Evolutionary conservation across 2,113 vertebrate genomes (phyloP).

Genomic region (Anolis carolinensis): DNA sequence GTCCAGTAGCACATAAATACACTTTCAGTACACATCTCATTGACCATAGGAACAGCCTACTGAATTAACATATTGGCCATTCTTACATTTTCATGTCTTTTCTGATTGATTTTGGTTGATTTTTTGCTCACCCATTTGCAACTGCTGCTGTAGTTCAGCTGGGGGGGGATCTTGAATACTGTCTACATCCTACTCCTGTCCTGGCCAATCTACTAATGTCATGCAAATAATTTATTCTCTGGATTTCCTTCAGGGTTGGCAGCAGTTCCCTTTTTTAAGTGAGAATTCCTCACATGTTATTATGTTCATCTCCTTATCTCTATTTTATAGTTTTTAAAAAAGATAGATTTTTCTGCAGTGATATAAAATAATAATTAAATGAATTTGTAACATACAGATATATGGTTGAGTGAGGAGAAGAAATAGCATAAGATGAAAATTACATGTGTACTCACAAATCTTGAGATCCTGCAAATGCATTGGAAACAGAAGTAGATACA

Average conservation of each 20-base stretch:
- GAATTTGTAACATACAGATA: neutral
- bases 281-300: fast-evolving
- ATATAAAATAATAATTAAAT: neutral
- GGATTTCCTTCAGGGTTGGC: no score
- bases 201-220: neutral
- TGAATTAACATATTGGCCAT: neutral
- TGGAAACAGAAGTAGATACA: neutral
- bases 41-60: neutral
- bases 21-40: no score
- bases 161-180: neutral
- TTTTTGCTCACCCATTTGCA: neutral
- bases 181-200: neutral
- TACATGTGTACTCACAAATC: neutral
- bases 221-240: neutral
- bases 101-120: neutral
- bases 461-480: neutral
- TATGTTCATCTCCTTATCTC: neutral
- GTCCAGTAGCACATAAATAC: no score
- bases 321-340: no score
- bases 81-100: neutral
- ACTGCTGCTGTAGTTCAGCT: neutral
- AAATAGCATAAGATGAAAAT: neutral
- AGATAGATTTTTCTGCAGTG: neutral
- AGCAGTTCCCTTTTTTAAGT: neutral
- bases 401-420: neutral